Evolutionary conservation across 1,140 invertebrate species (phyloP), one percentile per base, ranked within the genome.

Genomic region (Bilobella aurantiaca): DNA sequence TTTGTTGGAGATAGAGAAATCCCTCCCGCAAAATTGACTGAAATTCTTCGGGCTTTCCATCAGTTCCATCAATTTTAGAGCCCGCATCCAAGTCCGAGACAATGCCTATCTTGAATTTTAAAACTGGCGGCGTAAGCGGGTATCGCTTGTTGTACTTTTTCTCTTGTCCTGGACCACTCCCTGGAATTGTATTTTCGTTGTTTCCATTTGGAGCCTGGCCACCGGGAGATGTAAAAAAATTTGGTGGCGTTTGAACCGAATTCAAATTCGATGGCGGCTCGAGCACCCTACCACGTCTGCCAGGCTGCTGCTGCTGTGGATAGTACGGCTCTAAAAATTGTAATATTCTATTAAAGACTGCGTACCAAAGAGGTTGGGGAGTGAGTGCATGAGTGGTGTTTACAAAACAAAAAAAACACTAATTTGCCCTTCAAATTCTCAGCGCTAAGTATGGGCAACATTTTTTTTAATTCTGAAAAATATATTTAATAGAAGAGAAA

Each of bases 21-120:
- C 91, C 93, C 74, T 83, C 87, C 73, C 87, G 88, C 1, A 91
- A 81, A 75, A 87, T 89, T 76, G 91, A 93, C 34, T 84, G 79
- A 86, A 89, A 96, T 8, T 87, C 77, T 3, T 65, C 63, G 0
- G 29, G n/a, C 18, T 37, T 53, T 0, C 28, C 8, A 21, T 66
- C 37, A 32, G 86, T 83, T 29, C 78, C 77, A 32, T 76, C 74
- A 74, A 81, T 84, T 78, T 88, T 91, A 0, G 93, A 95, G 70
- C 84, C 82, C 25, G 84, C 87, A 76, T 98, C 95, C 75, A 97
- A 82, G 80, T 98, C 95, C 64, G 91, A 86, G 30, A 97, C 87
- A 72, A 96, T 85, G 18, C 85, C 93, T 76, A 98, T 93, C 66
- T 84, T 30, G 77, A 85, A 94, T 30, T 82, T 79, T 28, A 87